These are phyloP conservation scores for Dryococelus australis DNA, from an alignment of 2,888 invertebrate species.

Conservation along the genomic window DNA sequence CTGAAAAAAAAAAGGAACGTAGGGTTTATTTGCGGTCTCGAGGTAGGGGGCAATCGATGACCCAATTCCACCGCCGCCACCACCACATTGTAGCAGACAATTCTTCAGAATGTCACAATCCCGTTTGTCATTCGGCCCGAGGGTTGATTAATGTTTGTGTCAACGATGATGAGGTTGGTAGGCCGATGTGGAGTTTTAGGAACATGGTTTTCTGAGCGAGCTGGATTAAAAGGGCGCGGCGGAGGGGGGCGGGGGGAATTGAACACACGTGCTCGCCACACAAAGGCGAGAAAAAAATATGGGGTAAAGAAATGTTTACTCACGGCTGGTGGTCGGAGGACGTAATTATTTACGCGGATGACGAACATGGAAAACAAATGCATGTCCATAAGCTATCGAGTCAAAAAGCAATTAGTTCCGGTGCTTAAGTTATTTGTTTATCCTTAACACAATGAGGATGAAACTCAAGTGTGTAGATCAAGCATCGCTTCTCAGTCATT, in stretches of 20 bases:
- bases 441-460: too few species aligned
- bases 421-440: too few species aligned
- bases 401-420: too few species aligned
- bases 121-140: not conserved
- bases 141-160: not conserved
- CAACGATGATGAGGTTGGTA: slow-evolving; percentile 10
- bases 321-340: not conserved
- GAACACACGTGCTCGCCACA: not conserved
- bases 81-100: not conserved
- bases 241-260: not conserved
- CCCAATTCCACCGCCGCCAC: not conserved
- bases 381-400: too few species aligned
- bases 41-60: not conserved
- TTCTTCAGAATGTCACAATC: slow-evolving; percentile 1
- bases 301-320: not conserved
- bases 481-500: too few species aligned
- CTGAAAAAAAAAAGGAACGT: not conserved
- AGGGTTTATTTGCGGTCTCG: not conserved
- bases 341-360: not conserved
- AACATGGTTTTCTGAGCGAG: not conserved
- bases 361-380: too few species aligned
- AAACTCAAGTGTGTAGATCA: too few species aligned
- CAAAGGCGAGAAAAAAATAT: not conserved
- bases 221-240: too few species aligned
- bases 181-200: not conserved